Evolutionary conservation across 2,797 vertebrate species (phyloP), one percentile per base, ranked within the genome.

Genomic region (Yasuhikotakia modesta): DNA sequence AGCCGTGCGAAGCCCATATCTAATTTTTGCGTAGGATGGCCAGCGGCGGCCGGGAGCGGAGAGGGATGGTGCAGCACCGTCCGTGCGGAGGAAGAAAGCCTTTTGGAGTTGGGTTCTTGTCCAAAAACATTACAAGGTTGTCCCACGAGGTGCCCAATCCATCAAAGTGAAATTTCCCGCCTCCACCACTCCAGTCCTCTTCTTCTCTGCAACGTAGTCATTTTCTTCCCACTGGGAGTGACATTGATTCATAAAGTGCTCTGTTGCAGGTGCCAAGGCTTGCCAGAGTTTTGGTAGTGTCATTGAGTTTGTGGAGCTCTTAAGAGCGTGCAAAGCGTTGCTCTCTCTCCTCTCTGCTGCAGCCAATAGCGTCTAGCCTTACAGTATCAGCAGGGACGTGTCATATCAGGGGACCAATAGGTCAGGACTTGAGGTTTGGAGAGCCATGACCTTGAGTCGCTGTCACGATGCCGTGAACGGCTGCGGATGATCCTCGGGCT

Each of bases 71-170:
- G 27, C 4, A 12, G 24, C 35, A 39, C 16, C 5, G 5, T 35
- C 14, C 7, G 21, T 11, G 1, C 16, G 60, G 45, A 65, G 21
- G 61, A 35, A 65, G 52, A 77, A 50, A 67, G 73, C 86, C 85
- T 70, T 78, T 76, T 66, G 70, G 85, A 88, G 87, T 90, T 87
- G 86, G 85, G 87, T 86, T 89, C 85, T 88, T 89, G 89, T 92
- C 90, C 91, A 90, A 90, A 93, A 93, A 90, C 82, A 86, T 92
- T 92, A 93, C 92, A 93, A 93, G 91, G 92, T 93, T 93, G 93
- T 94, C 91, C 89, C 92, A 89, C 72, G 84, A 92, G 91, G 85
- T 85, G 84, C 87, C 79, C 89, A 91, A 94, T 93, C 91, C 91
- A 93, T 94, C 92, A 94, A 90, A 90, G 90, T 89, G 89, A 93